phyloP scores from a whole-genome alignment of 1,140 invertebrate species.

The Caenorhabditis brenneri region DNA sequence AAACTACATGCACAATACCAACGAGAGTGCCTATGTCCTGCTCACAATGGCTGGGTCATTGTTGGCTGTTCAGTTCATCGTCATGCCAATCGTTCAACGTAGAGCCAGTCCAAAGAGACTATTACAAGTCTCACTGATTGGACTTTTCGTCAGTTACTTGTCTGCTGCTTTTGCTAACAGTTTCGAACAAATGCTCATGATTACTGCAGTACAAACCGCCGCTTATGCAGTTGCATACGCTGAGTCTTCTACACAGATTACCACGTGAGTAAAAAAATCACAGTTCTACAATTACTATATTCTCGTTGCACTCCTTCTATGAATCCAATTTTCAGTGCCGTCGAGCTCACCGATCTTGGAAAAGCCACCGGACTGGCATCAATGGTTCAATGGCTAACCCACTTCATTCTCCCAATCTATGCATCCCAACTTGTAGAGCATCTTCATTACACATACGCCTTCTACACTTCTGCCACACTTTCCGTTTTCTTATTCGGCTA shows the following conservation, averaged over 20 bases:
- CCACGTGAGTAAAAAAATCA: no score
- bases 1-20: constrained; percentile 67
- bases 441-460: constrained; percentile 70
- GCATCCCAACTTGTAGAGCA: constrained; percentile 68
- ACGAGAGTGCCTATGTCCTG: constrained; percentile 67
- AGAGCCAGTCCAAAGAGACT: constrained; percentile 61
- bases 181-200: constrained; percentile 65
- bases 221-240: constrained; percentile 70
- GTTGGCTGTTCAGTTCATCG: constrained; percentile 63
- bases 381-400: constrained; percentile 70
- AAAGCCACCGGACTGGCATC: constrained; percentile 70
- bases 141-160: constrained; percentile 62
- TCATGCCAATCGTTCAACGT: constrained; percentile 65
- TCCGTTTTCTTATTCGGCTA: constrained; percentile 60
- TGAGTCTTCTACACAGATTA: constrained; percentile 69
- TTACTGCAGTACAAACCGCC: constrained; percentile 68
- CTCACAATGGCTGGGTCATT: constrained; percentile 67
- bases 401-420: constrained; percentile 68
- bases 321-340: constrained; percentile 55
- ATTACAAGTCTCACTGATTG: constrained; percentile 62
- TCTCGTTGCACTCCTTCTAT: no score
- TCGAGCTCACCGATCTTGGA: constrained; percentile 65
- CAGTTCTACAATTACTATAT: no score
- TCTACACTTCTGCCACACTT: constrained; percentile 65
- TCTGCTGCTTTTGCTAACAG: constrained; percentile 63